Conservation (phyloP, 2,888 invertebrate genomes). For the Tyria jacobaeae region DNA sequence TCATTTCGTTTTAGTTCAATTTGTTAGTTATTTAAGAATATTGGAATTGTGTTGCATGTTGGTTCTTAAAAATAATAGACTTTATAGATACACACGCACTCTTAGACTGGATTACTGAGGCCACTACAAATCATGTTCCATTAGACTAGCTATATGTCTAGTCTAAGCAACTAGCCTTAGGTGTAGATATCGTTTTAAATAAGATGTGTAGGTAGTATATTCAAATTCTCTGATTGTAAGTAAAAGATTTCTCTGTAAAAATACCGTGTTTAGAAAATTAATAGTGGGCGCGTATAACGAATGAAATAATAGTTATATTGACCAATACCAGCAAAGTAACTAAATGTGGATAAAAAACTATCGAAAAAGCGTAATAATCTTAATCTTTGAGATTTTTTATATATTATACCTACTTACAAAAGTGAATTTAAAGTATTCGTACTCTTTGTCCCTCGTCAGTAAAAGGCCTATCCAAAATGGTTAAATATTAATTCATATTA, state of each 20-base stretch:
- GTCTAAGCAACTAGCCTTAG: constrained; percentile 70
- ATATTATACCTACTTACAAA: background rate
- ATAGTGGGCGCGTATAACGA: background rate
- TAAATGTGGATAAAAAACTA: background rate
- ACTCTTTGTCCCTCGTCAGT: background rate
- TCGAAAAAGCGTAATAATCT: no score
- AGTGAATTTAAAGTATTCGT: background rate
- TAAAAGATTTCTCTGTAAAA: constrained; percentile 67
- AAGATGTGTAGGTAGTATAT: constrained; percentile 82
- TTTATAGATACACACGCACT: constrained; percentile 22
- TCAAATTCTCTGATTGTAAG: constrained; percentile 74
- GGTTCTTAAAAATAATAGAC: constrained; percentile 24
- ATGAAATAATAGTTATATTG: background rate
- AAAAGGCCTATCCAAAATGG: no score
- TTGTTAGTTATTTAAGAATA: background rate
- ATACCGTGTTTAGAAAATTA: constrained; percentile 71
- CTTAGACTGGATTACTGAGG: constrained; percentile 51
- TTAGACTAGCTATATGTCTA: constrained; percentile 71
- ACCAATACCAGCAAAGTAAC: background rate
- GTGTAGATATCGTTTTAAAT: constrained; percentile 84
- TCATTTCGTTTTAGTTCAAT: constrained; percentile 3
- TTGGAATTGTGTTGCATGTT: constrained; percentile 22
- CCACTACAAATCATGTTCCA: constrained; percentile 67
- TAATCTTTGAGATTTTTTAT: background rate
- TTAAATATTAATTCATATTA: background rate